A percentile compares a stretch with the other conserved stretches of the same genome.
These are phyloP conservation scores for Engystomops pustulosus DNA, from an alignment of 2,113 vertebrate species.

Conservation along the genomic window DNA sequence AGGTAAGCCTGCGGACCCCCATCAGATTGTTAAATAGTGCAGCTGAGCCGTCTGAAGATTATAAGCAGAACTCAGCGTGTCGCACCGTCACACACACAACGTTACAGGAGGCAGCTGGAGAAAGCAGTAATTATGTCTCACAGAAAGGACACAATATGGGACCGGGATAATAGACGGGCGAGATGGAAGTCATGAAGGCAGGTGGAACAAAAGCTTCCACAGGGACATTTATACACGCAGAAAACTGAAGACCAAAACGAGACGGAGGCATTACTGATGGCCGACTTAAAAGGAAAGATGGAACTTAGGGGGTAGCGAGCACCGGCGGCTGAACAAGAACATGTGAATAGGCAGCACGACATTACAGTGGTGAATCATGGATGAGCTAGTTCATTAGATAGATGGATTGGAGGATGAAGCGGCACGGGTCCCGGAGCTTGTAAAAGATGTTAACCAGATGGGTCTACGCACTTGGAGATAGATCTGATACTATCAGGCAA, in stretches of 20 bases:
- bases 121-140: slow-evolving; percentile 38
- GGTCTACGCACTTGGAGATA: not conserved
- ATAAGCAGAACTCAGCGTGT: not conserved
- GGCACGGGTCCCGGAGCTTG: not conserved
- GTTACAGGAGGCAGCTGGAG: slow-evolving; percentile 19
- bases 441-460: not conserved
- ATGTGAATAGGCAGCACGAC: not conserved
- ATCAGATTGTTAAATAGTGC: not conserved
- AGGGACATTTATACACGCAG: slow-evolving; percentile 11
- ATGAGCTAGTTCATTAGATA: not conserved
- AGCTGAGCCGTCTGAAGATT: slow-evolving; percentile 14
- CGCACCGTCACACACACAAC: not conserved
- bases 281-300: not conserved
- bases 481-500: not conserved
- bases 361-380: not conserved
- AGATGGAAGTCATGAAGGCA: slow-evolving; percentile 39
- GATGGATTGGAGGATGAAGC: not conserved
- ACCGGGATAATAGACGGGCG: slow-evolving; percentile 27
- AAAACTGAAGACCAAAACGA: not conserved
- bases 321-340: not conserved
- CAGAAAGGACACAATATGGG: slow-evolving; percentile 12
- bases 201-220: slow-evolving; percentile 40
- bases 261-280: not conserved
- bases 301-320: not conserved
- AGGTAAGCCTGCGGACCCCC: not conserved